These are phyloP conservation scores for Erythrocercus mccallii DNA, from an alignment of 2,113 vertebrate genomes.

Conservation along the genomic window DNA sequence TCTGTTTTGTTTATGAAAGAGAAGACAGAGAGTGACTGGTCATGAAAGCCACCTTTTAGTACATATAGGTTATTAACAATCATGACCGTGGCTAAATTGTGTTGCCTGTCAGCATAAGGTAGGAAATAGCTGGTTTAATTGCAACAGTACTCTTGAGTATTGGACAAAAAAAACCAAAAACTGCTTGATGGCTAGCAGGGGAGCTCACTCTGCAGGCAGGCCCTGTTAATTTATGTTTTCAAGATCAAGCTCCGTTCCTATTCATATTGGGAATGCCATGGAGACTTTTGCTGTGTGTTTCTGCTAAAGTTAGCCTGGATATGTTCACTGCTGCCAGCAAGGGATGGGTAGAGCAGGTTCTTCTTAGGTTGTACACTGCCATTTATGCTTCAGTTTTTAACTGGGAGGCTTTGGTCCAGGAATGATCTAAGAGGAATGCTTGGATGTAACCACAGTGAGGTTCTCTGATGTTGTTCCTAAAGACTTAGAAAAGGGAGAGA, in stretches of 20 bases:
- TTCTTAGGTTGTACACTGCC: rapidly evolving
- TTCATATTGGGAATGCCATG: not conserved
- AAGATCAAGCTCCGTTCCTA: rapidly evolving
- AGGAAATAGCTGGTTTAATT: not conserved
- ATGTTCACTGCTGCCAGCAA: not conserved
- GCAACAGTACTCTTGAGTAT: not conserved
- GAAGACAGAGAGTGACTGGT: not conserved
- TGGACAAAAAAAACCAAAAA: not conserved
- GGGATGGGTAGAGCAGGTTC: not conserved
- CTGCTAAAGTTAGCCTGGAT: not conserved
- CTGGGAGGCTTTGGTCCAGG: not conserved
- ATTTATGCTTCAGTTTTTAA: not conserved
- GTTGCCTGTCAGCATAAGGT: not conserved
- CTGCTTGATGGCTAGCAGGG: not conserved
- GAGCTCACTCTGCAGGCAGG: not conserved
- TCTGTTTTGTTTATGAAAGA: not conserved
- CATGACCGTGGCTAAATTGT: not conserved
- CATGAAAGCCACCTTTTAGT: not conserved
- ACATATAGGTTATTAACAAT: not conserved
- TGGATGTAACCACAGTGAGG: not conserved
- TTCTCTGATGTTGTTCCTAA: not conserved
- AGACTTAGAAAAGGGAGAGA: not conserved
- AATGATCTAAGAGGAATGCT: not conserved
- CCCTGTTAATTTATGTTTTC: not conserved
- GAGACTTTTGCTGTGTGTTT: not conserved